Base-by-base conservation (phyloP, 1,140 invertebrate species). In the Drosophila bifasciata region DNA sequence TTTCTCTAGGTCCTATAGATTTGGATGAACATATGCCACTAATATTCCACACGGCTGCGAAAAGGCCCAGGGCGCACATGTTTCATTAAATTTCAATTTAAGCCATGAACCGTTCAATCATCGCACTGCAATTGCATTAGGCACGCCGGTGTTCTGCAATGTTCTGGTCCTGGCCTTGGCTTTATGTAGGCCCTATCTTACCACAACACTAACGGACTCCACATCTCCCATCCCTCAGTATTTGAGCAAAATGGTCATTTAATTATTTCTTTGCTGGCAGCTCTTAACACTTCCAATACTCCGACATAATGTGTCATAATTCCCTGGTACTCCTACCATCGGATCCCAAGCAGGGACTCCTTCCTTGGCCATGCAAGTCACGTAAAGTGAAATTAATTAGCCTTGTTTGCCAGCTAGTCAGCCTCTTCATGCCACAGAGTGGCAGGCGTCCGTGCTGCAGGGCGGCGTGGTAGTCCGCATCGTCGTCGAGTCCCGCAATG, bases 301-400 rank as follows among this genome's bases (percentile, higher is more conserved):
- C 32, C 32, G 11, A 13, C 48, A 72, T 72, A 53, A 74, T 74
- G 71, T 56, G 69, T 32, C 69, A 73, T 73, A 73, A 74, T 74
- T 74, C 48, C 25, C 36, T 25, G 17, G 45, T 46, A 11, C 9
- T 13, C 19, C 13, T 21, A 21, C 61, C 32, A 13, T 13, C n/a
- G 32, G 32, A 13, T 4, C 6, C 59, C 19, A 4, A 13, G 15
- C 50, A 28, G 66, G 28, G 36, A 23, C 6, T n/a, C 19, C 46
- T 76, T n/a, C 19, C 46, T 76, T 62, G 53, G 39, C 51, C 71
- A 84, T 84, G 80, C 79, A 56, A 71, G 79, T 84, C 79, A 84
- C 79, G 80, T 68, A 84, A 64, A 52, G 45, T 23, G 50, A 84
- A 84, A 84, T 84, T 84, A 84, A 84, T 84, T 84, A 84, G 79